phyloP scores from a whole-genome alignment of 1,140 invertebrate species.

The Pogonus chalceus region DNA sequence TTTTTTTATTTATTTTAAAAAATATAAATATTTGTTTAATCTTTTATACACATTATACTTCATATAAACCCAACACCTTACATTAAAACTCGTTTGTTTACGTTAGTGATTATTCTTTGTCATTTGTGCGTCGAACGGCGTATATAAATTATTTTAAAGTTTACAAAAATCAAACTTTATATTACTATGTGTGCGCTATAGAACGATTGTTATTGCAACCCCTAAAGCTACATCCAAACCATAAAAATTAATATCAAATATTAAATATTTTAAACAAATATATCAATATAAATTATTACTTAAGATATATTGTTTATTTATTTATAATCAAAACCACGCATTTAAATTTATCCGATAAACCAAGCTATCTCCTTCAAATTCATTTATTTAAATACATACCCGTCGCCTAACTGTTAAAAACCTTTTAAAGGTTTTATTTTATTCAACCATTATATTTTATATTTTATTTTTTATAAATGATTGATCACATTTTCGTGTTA shows the following conservation, averaged over 20 bases:
- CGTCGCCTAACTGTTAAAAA: too few species aligned
- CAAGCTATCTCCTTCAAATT: too few species aligned
- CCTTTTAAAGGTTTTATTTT: too few species aligned
- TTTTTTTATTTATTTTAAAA: neutral
- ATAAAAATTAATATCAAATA: constrained; percentile 4
- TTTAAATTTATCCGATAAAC: too few species aligned
- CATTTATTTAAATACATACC: too few species aligned
- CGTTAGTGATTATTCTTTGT: constrained; percentile 5
- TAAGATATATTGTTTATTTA: too few species aligned
- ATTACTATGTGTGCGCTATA: neutral
- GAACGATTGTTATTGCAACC: constrained; percentile 5
- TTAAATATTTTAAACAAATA: too few species aligned
- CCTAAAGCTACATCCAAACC: constrained; percentile 4
- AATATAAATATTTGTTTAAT: neutral
- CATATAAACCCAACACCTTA: constrained; percentile 6
- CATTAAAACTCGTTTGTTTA: neutral
- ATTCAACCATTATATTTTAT: too few species aligned
- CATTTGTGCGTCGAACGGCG: constrained; percentile 5
- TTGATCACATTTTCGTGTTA: too few species aligned
- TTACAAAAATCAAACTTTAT: neutral
- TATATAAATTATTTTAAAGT: neutral
- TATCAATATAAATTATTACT: too few species aligned
- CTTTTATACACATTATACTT: neutral
- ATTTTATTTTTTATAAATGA: too few species aligned
- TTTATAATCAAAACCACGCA: too few species aligned